phyloP scores from a whole-genome alignment of 2,888 invertebrate genomes.

The Pseudococcus viburni region DNA sequence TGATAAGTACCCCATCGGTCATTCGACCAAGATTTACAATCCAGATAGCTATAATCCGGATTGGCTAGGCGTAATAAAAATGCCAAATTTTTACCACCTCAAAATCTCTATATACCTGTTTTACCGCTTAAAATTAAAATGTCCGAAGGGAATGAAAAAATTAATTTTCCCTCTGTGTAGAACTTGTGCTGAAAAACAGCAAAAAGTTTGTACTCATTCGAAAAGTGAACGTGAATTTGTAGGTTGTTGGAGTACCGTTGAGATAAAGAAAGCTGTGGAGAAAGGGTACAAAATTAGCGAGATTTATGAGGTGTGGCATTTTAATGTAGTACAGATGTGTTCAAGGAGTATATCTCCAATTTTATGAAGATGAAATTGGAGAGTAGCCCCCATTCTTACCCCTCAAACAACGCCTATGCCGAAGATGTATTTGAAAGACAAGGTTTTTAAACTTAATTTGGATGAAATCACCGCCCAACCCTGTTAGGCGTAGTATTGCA shows the following conservation, averaged over 20 bases:
- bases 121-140: slow-evolving; percentile 61
- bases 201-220: slow-evolving; percentile 31
- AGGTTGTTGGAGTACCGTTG: slow-evolving; percentile 62
- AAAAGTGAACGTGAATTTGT: slow-evolving; percentile 23
- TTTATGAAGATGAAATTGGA: slow-evolving; percentile 64
- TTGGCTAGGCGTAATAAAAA: slow-evolving; percentile 69
- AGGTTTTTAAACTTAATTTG: slow-evolving; percentile 68
- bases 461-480: slow-evolving; percentile 68
- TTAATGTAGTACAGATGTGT: slow-evolving; percentile 14
- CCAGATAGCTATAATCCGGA: slow-evolving; percentile 68
- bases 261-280: slow-evolving; percentile 56
- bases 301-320: slow-evolving; percentile 64
- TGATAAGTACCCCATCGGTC: slow-evolving; percentile 68
- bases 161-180: slow-evolving; percentile 63
- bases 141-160: slow-evolving; percentile 53
- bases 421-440: slow-evolving; percentile 68
- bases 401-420: slow-evolving; percentile 67
- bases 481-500: slow-evolving; percentile 68
- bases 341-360: slow-evolving; percentile 26
- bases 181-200: slow-evolving; percentile 54
- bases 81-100: slow-evolving; percentile 68
- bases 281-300: slow-evolving; percentile 65
- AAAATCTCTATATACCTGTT: slow-evolving; percentile 68
- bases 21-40: slow-evolving; percentile 68
- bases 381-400: slow-evolving; percentile 9